A percentile compares a stretch with the other conserved stretches of the same genome.
Evolutionary conservation across 1,140 invertebrate species (phyloP).

Genomic region (Caerostris extrusa): DNA sequence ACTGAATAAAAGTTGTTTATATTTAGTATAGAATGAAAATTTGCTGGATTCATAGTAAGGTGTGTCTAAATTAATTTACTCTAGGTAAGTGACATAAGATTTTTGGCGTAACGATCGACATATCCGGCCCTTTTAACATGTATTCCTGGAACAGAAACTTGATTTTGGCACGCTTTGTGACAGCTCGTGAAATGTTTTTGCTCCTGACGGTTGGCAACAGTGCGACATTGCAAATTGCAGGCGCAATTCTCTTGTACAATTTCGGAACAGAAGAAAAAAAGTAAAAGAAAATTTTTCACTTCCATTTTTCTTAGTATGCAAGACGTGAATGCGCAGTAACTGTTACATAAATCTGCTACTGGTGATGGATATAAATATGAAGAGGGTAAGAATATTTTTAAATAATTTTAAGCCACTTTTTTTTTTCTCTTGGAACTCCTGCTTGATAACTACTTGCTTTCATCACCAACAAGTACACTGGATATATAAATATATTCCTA

Average conservation of each 20-base stretch:
- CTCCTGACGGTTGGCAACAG: constrained; percentile 62
- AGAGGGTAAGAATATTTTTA: background rate
- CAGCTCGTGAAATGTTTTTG: constrained; percentile 64
- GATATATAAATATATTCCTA: too few relatives aligned
- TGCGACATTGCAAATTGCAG: constrained; percentile 16
- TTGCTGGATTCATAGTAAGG: background rate
- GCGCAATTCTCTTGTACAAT: constrained; percentile 29
- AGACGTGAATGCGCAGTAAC: constrained; percentile 29
- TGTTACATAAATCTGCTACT: background rate
- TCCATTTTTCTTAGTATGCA: background rate
- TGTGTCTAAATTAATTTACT: background rate
- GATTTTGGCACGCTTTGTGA: constrained; percentile 70
- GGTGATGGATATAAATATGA: constrained; percentile 6
- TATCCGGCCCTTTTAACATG: constrained; percentile 56
- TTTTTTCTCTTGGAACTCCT: background rate
- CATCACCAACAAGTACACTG: too few relatives aligned
- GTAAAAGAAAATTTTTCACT: background rate
- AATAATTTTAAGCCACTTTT: background rate
- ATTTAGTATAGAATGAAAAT: too few relatives aligned
- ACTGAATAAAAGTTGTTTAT: too few relatives aligned
- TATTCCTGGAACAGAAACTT: constrained; percentile 74
- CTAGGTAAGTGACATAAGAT: constrained; percentile 18
- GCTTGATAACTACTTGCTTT: too few relatives aligned
- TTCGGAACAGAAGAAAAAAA: background rate
- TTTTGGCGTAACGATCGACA: constrained; percentile 48